Percentiles rank a stretch among this genome's conserved stretches.
Conservation (phyloP, 2,113 vertebrate genomes). For the Trogon surrucura region DNA sequence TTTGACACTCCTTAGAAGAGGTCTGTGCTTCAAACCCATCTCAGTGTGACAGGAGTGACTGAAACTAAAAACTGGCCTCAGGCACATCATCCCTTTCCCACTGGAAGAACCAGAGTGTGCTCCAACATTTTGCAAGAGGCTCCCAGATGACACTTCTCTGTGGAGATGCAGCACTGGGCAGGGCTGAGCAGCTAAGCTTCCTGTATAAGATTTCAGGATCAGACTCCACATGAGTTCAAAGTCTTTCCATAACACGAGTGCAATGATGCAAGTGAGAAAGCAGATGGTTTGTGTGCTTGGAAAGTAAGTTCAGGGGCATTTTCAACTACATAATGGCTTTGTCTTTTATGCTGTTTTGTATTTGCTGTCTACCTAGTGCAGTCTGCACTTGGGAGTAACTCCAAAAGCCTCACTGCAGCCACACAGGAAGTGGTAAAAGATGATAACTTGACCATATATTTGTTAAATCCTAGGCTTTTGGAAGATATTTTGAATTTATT, state of each 20-base stretch:
- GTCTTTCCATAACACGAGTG: not conserved
- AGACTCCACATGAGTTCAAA: not conserved
- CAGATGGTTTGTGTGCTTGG: slow-evolving; percentile 6
- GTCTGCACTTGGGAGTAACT: not conserved
- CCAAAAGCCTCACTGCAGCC: not conserved
- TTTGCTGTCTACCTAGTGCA: slow-evolving; percentile 28
- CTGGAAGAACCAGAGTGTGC: not conserved
- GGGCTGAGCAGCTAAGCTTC: not conserved
- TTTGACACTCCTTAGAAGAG: not conserved
- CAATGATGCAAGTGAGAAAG: slow-evolving; percentile 48
- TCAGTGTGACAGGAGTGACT: not conserved
- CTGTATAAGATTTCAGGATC: slow-evolving; percentile 2
- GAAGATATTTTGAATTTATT: slow-evolving; percentile 10
- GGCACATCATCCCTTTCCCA: not conserved
- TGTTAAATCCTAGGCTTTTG: not conserved
- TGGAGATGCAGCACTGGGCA: not conserved
- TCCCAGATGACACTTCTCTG: not conserved
- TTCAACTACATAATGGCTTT: not conserved
- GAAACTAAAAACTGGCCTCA: not conserved
- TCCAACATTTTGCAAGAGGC: not conserved
- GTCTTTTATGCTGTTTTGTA: not conserved
- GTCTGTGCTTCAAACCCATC: not conserved
- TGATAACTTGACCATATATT: not conserved
- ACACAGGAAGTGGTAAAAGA: slow-evolving; percentile 21
- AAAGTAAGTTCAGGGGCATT: not conserved